Base-by-base conservation (phyloP, 2,888 invertebrate genomes). In the Tachina grossa region DNA sequence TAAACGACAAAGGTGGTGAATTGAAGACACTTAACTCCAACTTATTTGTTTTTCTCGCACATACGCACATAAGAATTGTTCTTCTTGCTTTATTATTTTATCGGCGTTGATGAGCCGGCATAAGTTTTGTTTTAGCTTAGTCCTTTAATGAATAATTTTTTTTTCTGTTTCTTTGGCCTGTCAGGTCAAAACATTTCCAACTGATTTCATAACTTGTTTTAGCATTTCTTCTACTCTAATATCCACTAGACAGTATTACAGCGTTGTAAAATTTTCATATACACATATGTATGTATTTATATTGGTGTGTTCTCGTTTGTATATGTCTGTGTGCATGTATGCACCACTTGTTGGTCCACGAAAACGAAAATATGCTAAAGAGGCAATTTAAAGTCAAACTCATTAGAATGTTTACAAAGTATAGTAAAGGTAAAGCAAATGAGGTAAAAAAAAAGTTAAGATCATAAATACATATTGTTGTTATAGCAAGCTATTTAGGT, bases 401-500 rank as follows among this genome's bases (percentile, higher is more conserved):
- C 79, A 83, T 85, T 83, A 83, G 53, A 76, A 61, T 83, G 81
- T 81, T 74, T 74, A 74, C 71, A 71, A 57, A 55, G 65, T 76
- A 66, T 51, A 68, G 74, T 68, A 57, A 76, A 72, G 61, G 72
- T 76, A 71, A 76, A 85, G 49, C 74, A 82, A 84, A 84, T 84
- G 81, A 81, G 77, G 84, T 84, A 81, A 79, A 79, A 83, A n/a
- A 79, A 72, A 80, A 72, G 79, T 79, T 85, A 79, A 85, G 76
- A 85, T 79, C 75, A 83, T 83, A 85, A 83, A 83, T 83, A 85
- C 63, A 78, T 71, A 78, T 79, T 85, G 83, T 85, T 83, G 69
- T 63, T 75, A 63, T 69, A 77, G 81, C 76, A 55, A 82, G 81
- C 68, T 76, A 77, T 66, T 77, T 72, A 77, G 49, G 51, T 68